Evolutionary conservation across 1,140 invertebrate genomes (phyloP).

Genomic region (Drosophila subobscura): DNA sequence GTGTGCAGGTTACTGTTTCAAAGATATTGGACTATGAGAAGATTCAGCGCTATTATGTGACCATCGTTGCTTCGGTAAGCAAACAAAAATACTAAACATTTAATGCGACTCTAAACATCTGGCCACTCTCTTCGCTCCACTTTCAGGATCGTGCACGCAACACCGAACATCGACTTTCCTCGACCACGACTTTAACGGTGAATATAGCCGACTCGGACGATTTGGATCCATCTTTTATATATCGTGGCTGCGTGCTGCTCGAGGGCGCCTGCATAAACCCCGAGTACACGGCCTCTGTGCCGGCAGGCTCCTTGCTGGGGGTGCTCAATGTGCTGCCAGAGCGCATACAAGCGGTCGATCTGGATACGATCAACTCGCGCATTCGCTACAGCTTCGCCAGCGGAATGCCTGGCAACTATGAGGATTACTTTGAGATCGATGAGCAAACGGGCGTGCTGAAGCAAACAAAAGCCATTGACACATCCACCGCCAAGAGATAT

Average conservation of each 20-base stretch:
- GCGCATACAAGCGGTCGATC: conserved; percentile 93
- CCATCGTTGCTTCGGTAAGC: conserved; percentile 94
- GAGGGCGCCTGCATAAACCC: conserved; percentile 93
- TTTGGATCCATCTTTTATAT: conserved; percentile 94
- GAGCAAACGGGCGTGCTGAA: conserved; percentile 90
- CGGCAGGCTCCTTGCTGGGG: conserved; percentile 91
- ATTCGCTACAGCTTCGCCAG: conserved; percentile 92
- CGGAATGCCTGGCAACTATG: conserved; percentile 90
- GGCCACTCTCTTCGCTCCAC: conserved; percentile 4
- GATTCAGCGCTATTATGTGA: conserved; percentile 94
- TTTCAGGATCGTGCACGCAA: conserved; percentile 92
- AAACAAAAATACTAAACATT: neutral
- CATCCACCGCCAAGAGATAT: conserved; percentile 87
- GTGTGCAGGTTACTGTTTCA: conserved; percentile 90
- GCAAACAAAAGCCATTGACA: conserved; percentile 91
- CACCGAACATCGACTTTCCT: conserved; percentile 88
- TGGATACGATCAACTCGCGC: conserved; percentile 92
- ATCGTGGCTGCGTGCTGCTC: conserved; percentile 90
- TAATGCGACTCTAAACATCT: too few relatives aligned
- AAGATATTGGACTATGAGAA: conserved; percentile 94
- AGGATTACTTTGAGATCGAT: conserved; percentile 93
- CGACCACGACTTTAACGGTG: conserved; percentile 93
- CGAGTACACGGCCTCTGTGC: conserved; percentile 91
- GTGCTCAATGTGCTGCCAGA: conserved; percentile 93
- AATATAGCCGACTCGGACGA: conserved; percentile 95